Evolutionary conservation across 1,140 invertebrate genomes (phyloP), one percentile per base, ranked within the genome.

Genomic region (Cardiocondyla obscurior): DNA sequence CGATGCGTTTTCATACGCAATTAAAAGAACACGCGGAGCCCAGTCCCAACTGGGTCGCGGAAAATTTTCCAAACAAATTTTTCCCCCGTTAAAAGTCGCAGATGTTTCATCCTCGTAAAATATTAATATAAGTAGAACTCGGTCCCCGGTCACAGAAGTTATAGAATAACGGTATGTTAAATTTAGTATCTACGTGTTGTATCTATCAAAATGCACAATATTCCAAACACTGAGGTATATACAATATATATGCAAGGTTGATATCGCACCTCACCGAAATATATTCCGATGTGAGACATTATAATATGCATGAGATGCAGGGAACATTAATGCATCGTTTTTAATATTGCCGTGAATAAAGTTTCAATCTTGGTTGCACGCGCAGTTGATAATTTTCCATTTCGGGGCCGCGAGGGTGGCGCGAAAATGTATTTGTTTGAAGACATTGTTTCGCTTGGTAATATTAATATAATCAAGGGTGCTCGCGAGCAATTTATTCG

Each of bases 401-500:
- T 79, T 79, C 16, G 25, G 53, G n/a, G 51, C 49, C 25, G 12
- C 58, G 42, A 25, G 6, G 5, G 42, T 42, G 19, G 44, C 1
- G n/a, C 3, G 30, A 22, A 69, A 79, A 79, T 55, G 53, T 69
- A n/a, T 25, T 33, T 33, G 33, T 53, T 79, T 69, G 69, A 79
- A 69, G 46, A 69, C 53, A 79, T 57, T 30, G 49, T 77, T 53
- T 79, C 46, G 33, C 33, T 46, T 53, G 55, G 8, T 46, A 36
- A 53, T 79, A 83, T 79, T 81, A 81, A n/a, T 81, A 60, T 69
- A 81, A 81, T 81, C 36, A 64, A 65, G 44, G 58, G 53, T 57
- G 22, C 62, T 67, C 65, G 39, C 33, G 39, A 36, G 28, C 39
- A 69, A 81, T 67, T 67, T 53, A 69, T 79, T 53, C 46, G 22